Evolutionary conservation across 2,888 invertebrate genomes (phyloP), one percentile per base, ranked within the genome.

Genomic region (Platerodrilus igneus): DNA sequence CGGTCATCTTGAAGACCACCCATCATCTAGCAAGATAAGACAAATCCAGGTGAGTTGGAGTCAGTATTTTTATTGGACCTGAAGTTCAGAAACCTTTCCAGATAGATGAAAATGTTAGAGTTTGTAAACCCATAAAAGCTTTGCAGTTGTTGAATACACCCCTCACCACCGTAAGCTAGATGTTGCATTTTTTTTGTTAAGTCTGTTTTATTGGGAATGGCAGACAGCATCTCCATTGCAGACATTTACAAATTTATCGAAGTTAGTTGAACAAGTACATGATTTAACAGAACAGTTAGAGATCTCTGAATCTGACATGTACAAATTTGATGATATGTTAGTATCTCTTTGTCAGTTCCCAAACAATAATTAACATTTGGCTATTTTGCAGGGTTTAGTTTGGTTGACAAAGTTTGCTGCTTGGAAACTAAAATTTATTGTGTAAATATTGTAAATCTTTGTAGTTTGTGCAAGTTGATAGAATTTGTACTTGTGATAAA

Each of bases 201-300:
- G 86, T 1, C 75, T 78, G 47, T 88, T 89, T 69, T 88, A 85
- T 68, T 76, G 81, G 18, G 86, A 88, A 58, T 88, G 86, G 67
- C 77, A 86, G 59, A 77, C 77, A 51, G 86, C 88, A 4, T 69
- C 67, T 3, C 58, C 63, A 2, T 48, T 68, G 35, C 58, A 64
- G 30, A 58, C 62, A 4, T 59, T 59, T 42, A 52, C 39, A 21
- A 52, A 58, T 10, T 58, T 65, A 40, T 81, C 81, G 3, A 72
- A 76, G 11, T 55, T 75, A 4, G 68, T 70, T 6, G 75, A 77
- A 39, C 75, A 76, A 57, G 66, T 79, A 2, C 64, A 62, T 31
- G 81, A 81, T 31, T 71, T 88, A 19, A 78, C 81, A 1, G 74
- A 77, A 48, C 85, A 86, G 61, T 68, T 90, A 41, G 80, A 81